A percentile compares a stretch with the other conserved stretches of the same genome.
These are phyloP conservation scores for Fragum sueziense DNA, from an alignment of 2,888 invertebrate genomes.

Conservation along the genomic window DNA sequence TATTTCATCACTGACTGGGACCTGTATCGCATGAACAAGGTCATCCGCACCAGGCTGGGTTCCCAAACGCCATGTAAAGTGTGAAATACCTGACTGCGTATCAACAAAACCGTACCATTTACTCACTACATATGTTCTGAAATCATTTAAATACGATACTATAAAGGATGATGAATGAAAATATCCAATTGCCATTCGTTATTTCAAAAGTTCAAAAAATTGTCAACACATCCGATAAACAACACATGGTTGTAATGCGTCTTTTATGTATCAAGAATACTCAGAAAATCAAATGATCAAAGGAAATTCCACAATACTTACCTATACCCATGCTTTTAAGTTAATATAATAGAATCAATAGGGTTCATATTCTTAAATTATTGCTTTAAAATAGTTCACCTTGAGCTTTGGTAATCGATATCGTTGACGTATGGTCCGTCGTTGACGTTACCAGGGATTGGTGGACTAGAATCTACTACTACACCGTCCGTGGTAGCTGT, in stretches of 20 bases:
- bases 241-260: too few relatives aligned
- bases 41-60: constrained; percentile 53
- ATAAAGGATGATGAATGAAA: too few relatives aligned
- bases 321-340: too few relatives aligned
- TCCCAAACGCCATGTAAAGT: constrained; percentile 66
- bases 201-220: too few relatives aligned
- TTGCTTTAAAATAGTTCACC: constrained; percentile 30
- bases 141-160: too few relatives aligned
- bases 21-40: constrained; percentile 35
- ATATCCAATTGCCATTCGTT: too few relatives aligned
- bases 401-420: constrained; percentile 62
- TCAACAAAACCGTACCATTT: constrained; percentile 65
- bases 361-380: neutral
- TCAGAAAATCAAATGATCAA: too few relatives aligned
- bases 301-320: too few relatives aligned
- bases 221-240: too few relatives aligned
- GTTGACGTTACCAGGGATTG: constrained; percentile 60
- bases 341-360: neutral
- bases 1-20: constrained; percentile 28
- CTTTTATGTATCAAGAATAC: too few relatives aligned
- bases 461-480: constrained; percentile 67
- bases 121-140: constrained; percentile 58
- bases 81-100: constrained; percentile 60
- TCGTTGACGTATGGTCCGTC: constrained; percentile 61
- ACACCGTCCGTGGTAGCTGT: constrained; percentile 67